Conservation (phyloP, 53 echinoderm and acorn worm species). For the Echinometra lucunter region DNA sequence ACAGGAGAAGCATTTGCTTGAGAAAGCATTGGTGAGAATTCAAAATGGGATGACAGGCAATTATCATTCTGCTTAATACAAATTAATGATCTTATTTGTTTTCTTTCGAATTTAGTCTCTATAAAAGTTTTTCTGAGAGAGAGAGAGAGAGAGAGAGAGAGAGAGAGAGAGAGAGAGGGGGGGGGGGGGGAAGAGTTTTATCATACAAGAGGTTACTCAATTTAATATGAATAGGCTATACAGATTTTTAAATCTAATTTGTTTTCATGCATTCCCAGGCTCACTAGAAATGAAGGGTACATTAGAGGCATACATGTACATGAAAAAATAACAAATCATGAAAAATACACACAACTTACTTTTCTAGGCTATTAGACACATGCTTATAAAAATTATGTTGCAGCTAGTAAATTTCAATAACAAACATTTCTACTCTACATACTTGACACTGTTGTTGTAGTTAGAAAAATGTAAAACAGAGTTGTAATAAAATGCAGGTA, state of each 20-base stretch:
- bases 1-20: background rate
- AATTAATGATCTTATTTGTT: background rate
- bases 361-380: background rate
- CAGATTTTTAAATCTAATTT: background rate
- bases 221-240: background rate
- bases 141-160: too few relatives aligned
- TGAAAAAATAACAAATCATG: background rate
- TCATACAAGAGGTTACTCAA: background rate
- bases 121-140: background rate
- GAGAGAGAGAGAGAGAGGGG: too few relatives aligned
- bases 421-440: too few relatives aligned
- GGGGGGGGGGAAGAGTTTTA: background rate
- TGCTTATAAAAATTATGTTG: too few relatives aligned
- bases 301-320: background rate
- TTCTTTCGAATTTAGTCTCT: background rate
- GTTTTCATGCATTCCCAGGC: background rate
- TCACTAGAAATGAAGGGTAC: background rate
- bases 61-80: background rate
- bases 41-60: background rate
- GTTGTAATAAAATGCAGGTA: slow-evolving; percentile 1
- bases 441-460: slow-evolving; percentile 16
- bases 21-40: slow-evolving; percentile 32
- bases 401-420: too few relatives aligned
- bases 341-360: background rate
- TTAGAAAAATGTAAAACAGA: slow-evolving; percentile 7